These are phyloP conservation scores for Heterotilapia buettikoferi DNA, from an alignment of 2,113 vertebrate species.

Conservation along the genomic window DNA sequence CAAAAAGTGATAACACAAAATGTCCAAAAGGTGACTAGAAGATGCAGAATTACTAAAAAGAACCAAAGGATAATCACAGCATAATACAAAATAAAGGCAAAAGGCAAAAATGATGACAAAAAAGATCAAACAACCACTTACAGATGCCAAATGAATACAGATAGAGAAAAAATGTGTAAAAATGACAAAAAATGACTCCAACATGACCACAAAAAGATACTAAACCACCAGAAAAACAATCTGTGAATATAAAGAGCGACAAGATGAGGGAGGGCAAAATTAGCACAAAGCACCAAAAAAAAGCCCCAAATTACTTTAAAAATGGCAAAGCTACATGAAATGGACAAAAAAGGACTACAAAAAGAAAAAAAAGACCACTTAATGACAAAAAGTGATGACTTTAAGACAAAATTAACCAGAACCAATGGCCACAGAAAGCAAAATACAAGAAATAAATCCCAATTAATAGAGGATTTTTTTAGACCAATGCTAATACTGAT, in stretches of 20 bases:
- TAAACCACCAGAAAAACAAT: not conserved
- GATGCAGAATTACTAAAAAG: not conserved
- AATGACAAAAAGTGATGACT: not conserved
- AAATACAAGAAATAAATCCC: not conserved
- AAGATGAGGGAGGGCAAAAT: not conserved
- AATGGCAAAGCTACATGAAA: not conserved
- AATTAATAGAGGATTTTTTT: not conserved
- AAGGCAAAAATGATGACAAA: not conserved
- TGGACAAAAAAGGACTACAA: not conserved
- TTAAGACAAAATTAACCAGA: not conserved
- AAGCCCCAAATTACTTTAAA: not conserved
- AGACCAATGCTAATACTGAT: not conserved
- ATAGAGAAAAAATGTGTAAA: not conserved
- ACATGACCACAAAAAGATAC: not conserved
- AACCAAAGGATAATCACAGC: not conserved
- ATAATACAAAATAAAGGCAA: not conserved
- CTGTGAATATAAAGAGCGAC: not conserved
- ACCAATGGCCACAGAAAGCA: not conserved
- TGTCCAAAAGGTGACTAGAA: not conserved
- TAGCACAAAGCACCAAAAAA: not conserved
- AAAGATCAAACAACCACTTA: not conserved
- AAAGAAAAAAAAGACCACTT: not conserved
- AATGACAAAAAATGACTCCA: not conserved
- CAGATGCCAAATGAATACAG: not conserved
- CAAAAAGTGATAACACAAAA: not conserved